A percentile compares a stretch with the other conserved stretches of the same genome.
phyloP scores from a whole-genome alignment of 2,888 invertebrate species.

The Eristalinus aeneus region DNA sequence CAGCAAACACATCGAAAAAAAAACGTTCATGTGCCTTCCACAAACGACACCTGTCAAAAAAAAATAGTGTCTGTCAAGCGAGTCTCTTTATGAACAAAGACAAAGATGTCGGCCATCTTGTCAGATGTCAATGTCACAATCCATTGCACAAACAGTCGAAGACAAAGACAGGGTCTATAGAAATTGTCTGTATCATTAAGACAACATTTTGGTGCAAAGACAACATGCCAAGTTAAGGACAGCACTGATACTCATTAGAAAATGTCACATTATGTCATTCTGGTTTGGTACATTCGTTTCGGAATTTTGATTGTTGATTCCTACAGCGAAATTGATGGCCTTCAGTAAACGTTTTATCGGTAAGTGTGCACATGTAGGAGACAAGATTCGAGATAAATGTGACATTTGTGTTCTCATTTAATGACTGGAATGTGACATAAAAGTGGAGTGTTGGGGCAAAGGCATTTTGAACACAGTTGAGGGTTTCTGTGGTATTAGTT shows the following conservation, averaged over 20 bases:
- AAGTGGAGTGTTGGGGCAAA: not conserved
- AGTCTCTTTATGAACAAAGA: too few species aligned
- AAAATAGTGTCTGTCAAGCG: too few species aligned
- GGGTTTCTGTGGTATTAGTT: too few species aligned
- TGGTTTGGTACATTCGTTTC: not conserved
- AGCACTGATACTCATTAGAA: not conserved
- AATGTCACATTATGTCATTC: not conserved
- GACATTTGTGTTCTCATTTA: not conserved
- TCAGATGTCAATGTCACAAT: too few species aligned
- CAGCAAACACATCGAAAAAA: too few species aligned
- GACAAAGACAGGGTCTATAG: too few species aligned
- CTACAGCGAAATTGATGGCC: not conserved
- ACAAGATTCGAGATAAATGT: not conserved
- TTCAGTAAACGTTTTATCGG: not conserved
- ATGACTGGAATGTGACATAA: not conserved
- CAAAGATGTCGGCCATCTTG: too few species aligned
- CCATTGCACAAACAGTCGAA: too few species aligned
- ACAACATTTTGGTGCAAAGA: not conserved
- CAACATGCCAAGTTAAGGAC: not conserved
- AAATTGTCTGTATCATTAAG: too few species aligned
- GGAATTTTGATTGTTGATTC: not conserved
- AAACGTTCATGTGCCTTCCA: too few species aligned
- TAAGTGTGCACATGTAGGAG: not conserved
- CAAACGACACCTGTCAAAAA: too few species aligned
- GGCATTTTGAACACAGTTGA: too few species aligned